These are phyloP conservation scores for Oscheius onirici DNA, from an alignment of 2,888 invertebrate genomes.

Conservation along the genomic window DNA sequence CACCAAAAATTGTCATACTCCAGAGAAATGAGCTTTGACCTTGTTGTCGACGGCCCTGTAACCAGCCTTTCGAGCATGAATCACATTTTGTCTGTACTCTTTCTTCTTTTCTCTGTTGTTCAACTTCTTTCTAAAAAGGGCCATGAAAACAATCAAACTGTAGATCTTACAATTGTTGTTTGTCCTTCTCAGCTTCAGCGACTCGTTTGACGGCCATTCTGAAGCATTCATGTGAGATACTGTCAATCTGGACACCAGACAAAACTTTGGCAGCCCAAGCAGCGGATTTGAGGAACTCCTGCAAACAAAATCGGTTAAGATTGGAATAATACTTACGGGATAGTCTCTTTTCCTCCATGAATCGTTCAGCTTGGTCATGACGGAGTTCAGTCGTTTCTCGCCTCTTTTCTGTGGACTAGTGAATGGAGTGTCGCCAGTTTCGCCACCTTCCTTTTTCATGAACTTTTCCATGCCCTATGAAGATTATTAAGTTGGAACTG, in stretches of 20 bases:
- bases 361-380: conserved; percentile 5
- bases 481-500: background rate
- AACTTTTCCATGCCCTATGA: conserved; percentile 18
- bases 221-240: conserved; percentile 11
- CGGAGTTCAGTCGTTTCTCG: conserved; percentile 1
- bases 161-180: conserved; percentile 23
- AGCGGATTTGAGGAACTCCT: conserved; percentile 24
- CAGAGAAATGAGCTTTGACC: conserved; percentile 25
- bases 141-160: background rate
- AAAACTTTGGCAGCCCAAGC: conserved; percentile 23
- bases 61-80: background rate
- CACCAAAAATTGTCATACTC: background rate
- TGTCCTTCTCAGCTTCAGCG: conserved; percentile 26
- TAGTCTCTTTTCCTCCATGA: conserved; percentile 26
- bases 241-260: conserved; percentile 14
- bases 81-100: conserved; percentile 18
- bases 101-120: conserved; percentile 20
- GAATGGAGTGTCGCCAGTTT: conserved; percentile 7
- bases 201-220: conserved; percentile 13
- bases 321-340: background rate
- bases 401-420: conserved; percentile 12
- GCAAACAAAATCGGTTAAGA: background rate
- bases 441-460: background rate
- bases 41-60: conserved; percentile 18
- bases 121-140: conserved; percentile 30